phyloP scores from a whole-genome alignment of 2,113 vertebrate species.

The Syngnathus floridae region DNA sequence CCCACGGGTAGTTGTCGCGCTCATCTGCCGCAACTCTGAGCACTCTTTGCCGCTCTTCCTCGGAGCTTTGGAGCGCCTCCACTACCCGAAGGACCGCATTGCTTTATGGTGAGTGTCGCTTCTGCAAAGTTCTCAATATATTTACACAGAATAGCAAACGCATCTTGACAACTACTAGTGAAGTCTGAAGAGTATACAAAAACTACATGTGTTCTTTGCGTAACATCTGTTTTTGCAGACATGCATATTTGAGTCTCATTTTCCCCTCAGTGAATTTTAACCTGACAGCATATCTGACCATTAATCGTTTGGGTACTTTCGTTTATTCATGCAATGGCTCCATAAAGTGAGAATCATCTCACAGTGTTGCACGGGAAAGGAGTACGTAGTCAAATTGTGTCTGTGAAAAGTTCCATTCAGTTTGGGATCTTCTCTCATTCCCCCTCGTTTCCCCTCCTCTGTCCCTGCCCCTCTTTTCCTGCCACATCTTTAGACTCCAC shows the following conservation, averaged over 20 bases:
- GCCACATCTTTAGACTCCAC: conserved; percentile 22
- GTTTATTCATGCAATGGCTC: neutral
- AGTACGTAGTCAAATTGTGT: conserved; percentile 7
- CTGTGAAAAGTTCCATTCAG: conserved; percentile 50
- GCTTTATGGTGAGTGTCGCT: conserved; percentile 78
- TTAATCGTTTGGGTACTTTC: neutral
- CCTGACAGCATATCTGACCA: neutral
- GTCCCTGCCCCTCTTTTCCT: neutral
- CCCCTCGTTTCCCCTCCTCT: conserved; percentile 3
- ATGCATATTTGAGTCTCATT: neutral
- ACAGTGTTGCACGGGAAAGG: neutral
- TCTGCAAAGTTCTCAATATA: neutral
- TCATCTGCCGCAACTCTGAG: conserved; percentile 80
- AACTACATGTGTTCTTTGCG: neutral
- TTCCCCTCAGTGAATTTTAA: neutral
- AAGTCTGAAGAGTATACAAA: neutral
- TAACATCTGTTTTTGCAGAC: neutral
- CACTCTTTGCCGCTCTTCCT: conserved; percentile 79
- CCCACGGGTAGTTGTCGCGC: conserved; percentile 75
- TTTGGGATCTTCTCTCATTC: conserved; percentile 25
- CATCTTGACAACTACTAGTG: neutral
- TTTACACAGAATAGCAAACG: neutral
- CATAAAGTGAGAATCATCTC: neutral
- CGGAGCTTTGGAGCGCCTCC: conserved; percentile 75
- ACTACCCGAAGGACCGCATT: conserved; percentile 78